Conservation (phyloP, 2,888 invertebrate species). For the Eledona agricola region DNA sequence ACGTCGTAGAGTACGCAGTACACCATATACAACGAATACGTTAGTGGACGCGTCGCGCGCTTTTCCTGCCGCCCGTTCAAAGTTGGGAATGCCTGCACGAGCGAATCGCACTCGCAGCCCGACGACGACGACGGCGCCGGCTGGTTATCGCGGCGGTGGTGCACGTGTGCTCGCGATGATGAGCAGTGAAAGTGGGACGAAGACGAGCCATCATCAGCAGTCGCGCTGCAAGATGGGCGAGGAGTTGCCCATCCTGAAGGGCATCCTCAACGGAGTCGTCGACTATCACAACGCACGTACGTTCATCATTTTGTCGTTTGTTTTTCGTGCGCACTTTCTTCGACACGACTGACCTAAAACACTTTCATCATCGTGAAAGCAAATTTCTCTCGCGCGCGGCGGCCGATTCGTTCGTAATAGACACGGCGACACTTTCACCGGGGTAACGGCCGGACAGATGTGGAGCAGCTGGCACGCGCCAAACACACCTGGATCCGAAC, state of each 20-base stretch:
- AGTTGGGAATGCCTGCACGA: conserved; percentile 62
- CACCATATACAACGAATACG: too few species aligned
- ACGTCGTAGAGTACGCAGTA: conserved; percentile 1
- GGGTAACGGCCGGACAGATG: conserved; percentile 55
- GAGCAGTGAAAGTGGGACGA: conserved; percentile 54
- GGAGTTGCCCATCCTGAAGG: conserved; percentile 90
- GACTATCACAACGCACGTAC: conserved; percentile 94
- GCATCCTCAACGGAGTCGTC: conserved; percentile 89
- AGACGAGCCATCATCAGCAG: conserved; percentile 31
- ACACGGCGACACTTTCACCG: conserved; percentile 44
- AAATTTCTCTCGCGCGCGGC: conserved; percentile 53
- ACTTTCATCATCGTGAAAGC: conserved; percentile 61
- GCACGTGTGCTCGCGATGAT: conserved; percentile 57
- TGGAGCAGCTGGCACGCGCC: conserved; percentile 55
- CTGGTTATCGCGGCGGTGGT: conserved; percentile 36
- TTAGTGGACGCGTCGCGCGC: conserved; percentile 28
- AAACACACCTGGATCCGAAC: conserved; percentile 29
- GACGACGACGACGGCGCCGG: conserved; percentile 42
- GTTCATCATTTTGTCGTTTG: conserved; percentile 60
- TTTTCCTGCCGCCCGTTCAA: conserved; percentile 41
- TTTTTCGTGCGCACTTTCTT: conserved; percentile 48
- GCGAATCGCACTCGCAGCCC: conserved; percentile 58
- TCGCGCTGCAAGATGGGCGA: conserved; percentile 76
- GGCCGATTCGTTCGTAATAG: conserved; percentile 34
- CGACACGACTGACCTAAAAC: conserved; percentile 55